These are phyloP conservation scores for Euura saliciscinereae DNA, from an alignment of 1,140 invertebrate genomes.

Conservation along the genomic window DNA sequence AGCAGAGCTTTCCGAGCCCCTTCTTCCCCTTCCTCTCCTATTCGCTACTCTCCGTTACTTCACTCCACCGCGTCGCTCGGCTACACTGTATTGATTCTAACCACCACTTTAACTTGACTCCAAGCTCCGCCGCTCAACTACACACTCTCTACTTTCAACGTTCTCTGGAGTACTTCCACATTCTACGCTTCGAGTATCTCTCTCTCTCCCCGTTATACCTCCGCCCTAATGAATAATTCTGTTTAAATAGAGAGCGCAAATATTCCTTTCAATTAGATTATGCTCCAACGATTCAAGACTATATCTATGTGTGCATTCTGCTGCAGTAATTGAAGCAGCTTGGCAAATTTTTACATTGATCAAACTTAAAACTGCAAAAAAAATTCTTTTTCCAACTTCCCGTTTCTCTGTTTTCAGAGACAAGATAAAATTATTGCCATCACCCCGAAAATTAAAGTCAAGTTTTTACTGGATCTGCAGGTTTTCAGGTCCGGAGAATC, in stretches of 20 bases:
- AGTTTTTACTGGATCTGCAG: too few relatives aligned
- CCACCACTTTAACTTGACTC: constrained; percentile 7
- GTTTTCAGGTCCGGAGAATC: too few relatives aligned
- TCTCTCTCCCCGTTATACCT: neutral
- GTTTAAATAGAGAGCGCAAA: neutral
- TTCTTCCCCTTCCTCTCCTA: too few relatives aligned
- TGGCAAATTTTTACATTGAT: too few relatives aligned
- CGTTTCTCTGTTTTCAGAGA: too few relatives aligned
- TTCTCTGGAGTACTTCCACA: neutral
- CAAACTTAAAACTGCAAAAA: too few relatives aligned
- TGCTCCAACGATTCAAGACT: neutral
- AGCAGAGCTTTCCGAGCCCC: neutral
- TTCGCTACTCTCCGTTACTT: too few relatives aligned
- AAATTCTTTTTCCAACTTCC: too few relatives aligned
- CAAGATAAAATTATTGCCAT: too few relatives aligned
- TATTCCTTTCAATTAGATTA: neutral
- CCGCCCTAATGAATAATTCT: neutral
- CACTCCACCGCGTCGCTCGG: neutral
- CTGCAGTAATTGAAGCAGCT: too few relatives aligned
- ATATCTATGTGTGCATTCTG: neutral
- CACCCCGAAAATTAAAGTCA: too few relatives aligned
- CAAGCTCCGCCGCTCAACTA: neutral
- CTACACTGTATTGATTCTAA: constrained; percentile 7
- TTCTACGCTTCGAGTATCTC: neutral
- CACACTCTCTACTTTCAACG: neutral